Conservation (phyloP, 2,113 vertebrate genomes). For the Sclerurus mexicanus region DNA sequence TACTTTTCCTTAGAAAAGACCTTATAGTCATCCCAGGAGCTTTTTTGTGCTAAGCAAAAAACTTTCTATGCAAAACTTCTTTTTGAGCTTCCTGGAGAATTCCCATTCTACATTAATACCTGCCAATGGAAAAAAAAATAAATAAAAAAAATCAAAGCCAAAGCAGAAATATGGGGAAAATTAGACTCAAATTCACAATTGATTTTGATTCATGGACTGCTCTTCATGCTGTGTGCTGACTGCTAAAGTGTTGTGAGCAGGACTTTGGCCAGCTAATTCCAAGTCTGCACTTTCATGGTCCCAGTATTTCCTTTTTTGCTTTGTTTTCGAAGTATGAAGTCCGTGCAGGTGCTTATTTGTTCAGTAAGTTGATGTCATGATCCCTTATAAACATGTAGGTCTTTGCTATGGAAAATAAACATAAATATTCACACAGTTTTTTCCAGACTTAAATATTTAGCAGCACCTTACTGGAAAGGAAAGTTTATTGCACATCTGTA, state of each 20-base stretch:
- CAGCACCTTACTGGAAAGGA: background rate
- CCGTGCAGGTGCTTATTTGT: background rate
- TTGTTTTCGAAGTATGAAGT: background rate
- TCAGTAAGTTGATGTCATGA: background rate
- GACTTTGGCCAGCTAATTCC: background rate
- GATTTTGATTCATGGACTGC: conserved; percentile 23
- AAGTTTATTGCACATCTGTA: background rate
- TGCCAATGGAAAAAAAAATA: background rate
- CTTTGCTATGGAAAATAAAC: background rate
- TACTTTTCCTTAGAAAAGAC: background rate
- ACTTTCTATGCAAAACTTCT: background rate
- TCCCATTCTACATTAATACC: background rate
- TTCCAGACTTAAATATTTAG: background rate
- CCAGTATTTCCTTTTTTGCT: background rate
- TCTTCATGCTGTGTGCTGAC: conserved; percentile 6
- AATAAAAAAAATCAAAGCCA: background rate
- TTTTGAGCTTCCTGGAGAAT: background rate
- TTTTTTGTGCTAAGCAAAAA: background rate
- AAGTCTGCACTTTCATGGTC: background rate
- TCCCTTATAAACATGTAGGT: background rate
- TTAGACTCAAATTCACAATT: background rate
- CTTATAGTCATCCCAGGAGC: background rate
- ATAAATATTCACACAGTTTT: background rate
- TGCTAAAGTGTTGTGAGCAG: conserved; percentile 4
- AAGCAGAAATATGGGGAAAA: background rate